Conservation (phyloP, 2,113 vertebrate genomes). For the Siniperca knerii region DNA sequence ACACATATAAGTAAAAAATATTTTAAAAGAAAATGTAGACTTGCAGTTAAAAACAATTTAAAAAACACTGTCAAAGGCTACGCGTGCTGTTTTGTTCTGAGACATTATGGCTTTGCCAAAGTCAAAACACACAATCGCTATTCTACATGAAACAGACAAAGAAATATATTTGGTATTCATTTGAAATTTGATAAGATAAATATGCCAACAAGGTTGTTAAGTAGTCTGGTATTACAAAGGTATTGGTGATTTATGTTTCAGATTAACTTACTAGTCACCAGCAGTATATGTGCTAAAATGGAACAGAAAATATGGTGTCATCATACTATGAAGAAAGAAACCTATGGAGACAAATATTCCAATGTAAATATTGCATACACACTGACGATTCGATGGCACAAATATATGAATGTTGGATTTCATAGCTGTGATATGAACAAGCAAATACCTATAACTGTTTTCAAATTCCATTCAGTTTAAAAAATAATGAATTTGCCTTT, state of each 20-base stretch:
- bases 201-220: neutral
- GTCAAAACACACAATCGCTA: neutral
- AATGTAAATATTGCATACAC: neutral
- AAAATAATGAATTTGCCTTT: neutral
- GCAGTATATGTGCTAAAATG: neutral
- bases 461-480: neutral
- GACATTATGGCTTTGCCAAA: neutral
- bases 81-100: conserved; percentile 17
- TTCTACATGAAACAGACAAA: conserved; percentile 3
- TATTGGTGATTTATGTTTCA: neutral
- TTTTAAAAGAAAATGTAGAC: no score
- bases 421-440: neutral
- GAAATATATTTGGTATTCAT: neutral
- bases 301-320: neutral
- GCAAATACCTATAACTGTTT: neutral
- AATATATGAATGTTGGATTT: neutral
- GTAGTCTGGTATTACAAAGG: neutral
- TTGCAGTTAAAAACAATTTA: no score
- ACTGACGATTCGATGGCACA: neutral
- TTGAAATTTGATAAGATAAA: neutral
- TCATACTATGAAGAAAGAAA: neutral
- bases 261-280: neutral
- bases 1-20: no score
- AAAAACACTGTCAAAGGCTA: conserved; percentile 29
- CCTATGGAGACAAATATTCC: neutral